Percentiles rank a stretch among this genome's conserved stretches.
These are phyloP conservation scores for Paraescarpia echinospica DNA, from an alignment of 1,140 invertebrate genomes.

Conservation along the genomic window DNA sequence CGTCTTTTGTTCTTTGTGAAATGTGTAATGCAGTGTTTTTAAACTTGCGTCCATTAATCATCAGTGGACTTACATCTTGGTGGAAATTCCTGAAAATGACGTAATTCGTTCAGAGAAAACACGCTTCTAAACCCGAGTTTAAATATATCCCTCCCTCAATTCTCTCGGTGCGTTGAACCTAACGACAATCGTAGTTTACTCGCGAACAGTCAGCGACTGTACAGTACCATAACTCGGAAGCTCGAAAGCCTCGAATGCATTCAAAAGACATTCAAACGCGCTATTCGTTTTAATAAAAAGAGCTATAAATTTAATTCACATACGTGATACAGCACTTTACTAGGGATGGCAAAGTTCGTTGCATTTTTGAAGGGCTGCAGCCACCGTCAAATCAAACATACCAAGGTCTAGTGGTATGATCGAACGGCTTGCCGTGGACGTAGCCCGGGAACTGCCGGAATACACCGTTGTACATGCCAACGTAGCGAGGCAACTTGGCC, in stretches of 20 bases:
- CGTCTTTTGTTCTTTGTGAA: too few species aligned
- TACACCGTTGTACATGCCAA: not conserved
- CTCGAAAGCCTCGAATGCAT: not conserved
- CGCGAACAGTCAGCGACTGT: not conserved
- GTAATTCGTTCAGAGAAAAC: not conserved
- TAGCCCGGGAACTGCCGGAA: not conserved
- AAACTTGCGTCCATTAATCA: not conserved
- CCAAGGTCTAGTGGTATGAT: not conserved
- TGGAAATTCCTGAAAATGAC: not conserved
- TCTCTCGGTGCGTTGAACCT: not conserved
- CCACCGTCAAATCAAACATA: not conserved
- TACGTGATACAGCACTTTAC: not conserved
- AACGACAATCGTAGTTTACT: too few species aligned
- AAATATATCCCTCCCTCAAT: not conserved
- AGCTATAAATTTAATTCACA: too few species aligned
- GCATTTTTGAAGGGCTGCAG: not conserved
- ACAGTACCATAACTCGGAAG: too few species aligned
- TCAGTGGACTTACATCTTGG: not conserved
- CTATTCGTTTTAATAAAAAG: too few species aligned
- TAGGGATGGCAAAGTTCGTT: not conserved
- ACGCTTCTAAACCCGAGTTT: not conserved
- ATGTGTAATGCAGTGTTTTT: not conserved
- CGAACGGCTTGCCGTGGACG: not conserved
- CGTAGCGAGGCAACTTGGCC: not conserved
- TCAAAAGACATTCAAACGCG: not conserved